These are phyloP conservation scores for Meandrina meandrites DNA, from an alignment of 92 coral and sea anemone genomes.

Conservation along the genomic window DNA sequence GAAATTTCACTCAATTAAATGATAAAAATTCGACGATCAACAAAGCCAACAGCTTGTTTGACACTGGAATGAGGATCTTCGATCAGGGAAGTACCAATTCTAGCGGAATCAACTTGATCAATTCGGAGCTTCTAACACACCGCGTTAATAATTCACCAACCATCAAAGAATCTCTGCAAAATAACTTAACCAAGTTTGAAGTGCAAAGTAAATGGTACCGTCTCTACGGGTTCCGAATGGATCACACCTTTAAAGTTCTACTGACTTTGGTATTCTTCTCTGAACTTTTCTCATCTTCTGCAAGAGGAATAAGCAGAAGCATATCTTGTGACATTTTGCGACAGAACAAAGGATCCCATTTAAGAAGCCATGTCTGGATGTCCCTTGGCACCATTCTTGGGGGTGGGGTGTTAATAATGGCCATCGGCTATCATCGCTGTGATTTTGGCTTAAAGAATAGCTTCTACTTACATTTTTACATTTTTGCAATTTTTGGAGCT, in stretches of 20 bases:
- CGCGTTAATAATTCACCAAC: slow-evolving; percentile 29
- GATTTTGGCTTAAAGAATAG: slow-evolving; percentile 69
- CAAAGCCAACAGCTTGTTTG: background rate
- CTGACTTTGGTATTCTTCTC: slow-evolving; percentile 63
- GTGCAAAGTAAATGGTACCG: slow-evolving; percentile 29
- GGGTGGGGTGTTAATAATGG: slow-evolving; percentile 68
- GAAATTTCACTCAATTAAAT: slow-evolving; percentile 7
- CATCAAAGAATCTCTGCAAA: slow-evolving; percentile 10
- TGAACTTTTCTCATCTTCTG: slow-evolving; percentile 82
- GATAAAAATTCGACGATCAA: background rate
- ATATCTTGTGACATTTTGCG: slow-evolving; percentile 71
- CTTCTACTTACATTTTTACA: slow-evolving; percentile 88
- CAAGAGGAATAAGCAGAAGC: slow-evolving; percentile 64
- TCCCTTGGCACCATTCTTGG: slow-evolving; percentile 76
- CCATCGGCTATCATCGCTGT: slow-evolving; percentile 77
- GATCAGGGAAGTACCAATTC: background rate
- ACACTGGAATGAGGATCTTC: background rate
- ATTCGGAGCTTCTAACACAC: slow-evolving; percentile 8
- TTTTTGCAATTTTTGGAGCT: slow-evolving; percentile 72
- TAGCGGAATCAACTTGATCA: background rate
- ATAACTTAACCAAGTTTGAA: background rate
- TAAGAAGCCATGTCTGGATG: slow-evolving; percentile 59
- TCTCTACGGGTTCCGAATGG: slow-evolving; percentile 75
- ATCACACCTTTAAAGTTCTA: slow-evolving; percentile 65
- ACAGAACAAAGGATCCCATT: slow-evolving; percentile 58